A percentile compares a stretch with the other conserved stretches of the same genome.
phyloP scores from a whole-genome alignment of 2,797 vertebrate species.

The Spinus olivaceus region DNA sequence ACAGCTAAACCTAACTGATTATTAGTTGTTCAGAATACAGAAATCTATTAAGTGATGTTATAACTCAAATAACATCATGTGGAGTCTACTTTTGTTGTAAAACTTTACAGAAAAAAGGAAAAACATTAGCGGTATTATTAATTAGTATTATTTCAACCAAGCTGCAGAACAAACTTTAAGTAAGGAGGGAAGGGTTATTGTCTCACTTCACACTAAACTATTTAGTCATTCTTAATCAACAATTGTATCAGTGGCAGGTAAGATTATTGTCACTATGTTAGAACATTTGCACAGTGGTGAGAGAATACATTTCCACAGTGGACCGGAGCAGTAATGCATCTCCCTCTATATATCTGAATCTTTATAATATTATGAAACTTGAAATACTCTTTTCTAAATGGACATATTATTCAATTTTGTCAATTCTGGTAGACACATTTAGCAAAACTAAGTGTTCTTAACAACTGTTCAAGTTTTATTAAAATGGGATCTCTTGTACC shows the following conservation, averaged over 20 bases:
- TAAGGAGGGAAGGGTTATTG: not conserved
- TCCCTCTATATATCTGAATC: not conserved
- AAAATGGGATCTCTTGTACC: not conserved
- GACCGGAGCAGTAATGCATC: not conserved
- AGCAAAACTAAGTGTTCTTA: not conserved
- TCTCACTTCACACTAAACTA: not conserved
- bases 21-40: not conserved
- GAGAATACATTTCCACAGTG: not conserved
- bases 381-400: not conserved
- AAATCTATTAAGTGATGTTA: not conserved
- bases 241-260: not conserved
- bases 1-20: not conserved
- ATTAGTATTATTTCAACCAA: not conserved
- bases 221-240: not conserved
- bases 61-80: not conserved
- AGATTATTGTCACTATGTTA: not conserved
- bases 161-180: not conserved
- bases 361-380: not conserved
- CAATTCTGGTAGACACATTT: not conserved
- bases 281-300: not conserved
- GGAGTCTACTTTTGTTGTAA: not conserved
- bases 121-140: fast-evolving
- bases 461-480: not conserved
- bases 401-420: not conserved
- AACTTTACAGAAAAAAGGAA: not conserved